A percentile compares a stretch with the other conserved stretches of the same genome.
Evolutionary conservation across 2,797 vertebrate species (phyloP).

Genomic region (Atherinosoma microstoma): DNA sequence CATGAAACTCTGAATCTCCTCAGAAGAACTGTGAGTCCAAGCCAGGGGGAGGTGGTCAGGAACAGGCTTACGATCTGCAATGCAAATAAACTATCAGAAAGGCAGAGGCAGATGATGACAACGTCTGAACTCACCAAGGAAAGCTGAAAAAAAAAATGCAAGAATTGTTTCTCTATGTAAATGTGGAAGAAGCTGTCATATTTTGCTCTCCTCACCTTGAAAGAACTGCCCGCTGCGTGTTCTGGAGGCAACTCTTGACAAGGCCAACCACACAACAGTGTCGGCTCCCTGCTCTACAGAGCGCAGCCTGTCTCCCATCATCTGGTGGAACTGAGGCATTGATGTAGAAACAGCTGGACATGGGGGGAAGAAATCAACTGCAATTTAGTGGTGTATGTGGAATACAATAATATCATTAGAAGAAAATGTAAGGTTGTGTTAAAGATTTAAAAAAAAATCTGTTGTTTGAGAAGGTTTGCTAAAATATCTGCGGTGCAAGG

Average conservation of each 20-base stretch:
- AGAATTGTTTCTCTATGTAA: not conserved
- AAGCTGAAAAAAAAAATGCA: not conserved
- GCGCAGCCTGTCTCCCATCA: slow-evolving; percentile 79
- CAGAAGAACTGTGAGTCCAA: slow-evolving; percentile 75
- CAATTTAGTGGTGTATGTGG: not conserved
- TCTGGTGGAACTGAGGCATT: slow-evolving; percentile 82
- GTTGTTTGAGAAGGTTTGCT: too few relatives aligned
- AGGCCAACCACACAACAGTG: slow-evolving; percentile 79
- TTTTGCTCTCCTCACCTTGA: slow-evolving; percentile 70
- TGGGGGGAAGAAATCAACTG: accelerated
- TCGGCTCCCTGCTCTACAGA: slow-evolving; percentile 77
- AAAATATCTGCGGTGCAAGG: too few relatives aligned
- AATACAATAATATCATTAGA: not conserved
- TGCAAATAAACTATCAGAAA: slow-evolving; percentile 19
- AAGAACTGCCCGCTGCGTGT: slow-evolving; percentile 79
- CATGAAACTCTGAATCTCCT: slow-evolving; percentile 73
- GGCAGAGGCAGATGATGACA: not conserved
- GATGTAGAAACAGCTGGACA: slow-evolving; percentile 74
- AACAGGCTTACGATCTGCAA: slow-evolving; percentile 74
- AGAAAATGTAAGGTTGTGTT: not conserved
- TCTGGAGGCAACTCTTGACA: slow-evolving; percentile 63
- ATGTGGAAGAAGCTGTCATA: not conserved
- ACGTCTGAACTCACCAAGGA: not conserved
- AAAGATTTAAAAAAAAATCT: not conserved
- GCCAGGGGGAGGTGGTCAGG: slow-evolving; percentile 80